Percentiles rank a stretch among this genome's conserved stretches.
phyloP scores from a whole-genome alignment of 2,113 vertebrate species.

The Empidonax alnorum region DNA sequence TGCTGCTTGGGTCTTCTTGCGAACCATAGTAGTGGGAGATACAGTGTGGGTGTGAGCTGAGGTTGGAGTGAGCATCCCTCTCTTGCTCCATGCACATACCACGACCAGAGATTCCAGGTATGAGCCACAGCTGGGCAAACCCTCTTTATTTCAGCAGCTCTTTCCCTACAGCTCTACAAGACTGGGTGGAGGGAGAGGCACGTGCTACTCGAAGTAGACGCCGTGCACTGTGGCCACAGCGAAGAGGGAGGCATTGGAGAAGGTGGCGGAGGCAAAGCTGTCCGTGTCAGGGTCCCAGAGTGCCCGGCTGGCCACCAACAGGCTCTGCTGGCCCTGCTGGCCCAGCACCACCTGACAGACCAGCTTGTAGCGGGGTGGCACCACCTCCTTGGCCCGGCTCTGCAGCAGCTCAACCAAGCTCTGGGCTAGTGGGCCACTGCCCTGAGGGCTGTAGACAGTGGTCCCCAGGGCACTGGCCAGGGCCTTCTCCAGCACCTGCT shows the following conservation, averaged over 20 bases:
- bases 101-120: not conserved
- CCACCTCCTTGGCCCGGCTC: slow-evolving; percentile 64
- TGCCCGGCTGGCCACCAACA: slow-evolving; percentile 71
- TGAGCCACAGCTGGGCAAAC: not conserved
- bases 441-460: slow-evolving; percentile 41
- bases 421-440: slow-evolving; percentile 38
- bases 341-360: slow-evolving; percentile 80
- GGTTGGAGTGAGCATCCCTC: accelerated
- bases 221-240: slow-evolving; percentile 77
- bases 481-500: slow-evolving; percentile 51
- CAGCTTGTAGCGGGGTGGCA: slow-evolving; percentile 80
- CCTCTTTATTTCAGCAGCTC: slow-evolving; percentile 58
- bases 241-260: slow-evolving; percentile 76
- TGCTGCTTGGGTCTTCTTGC: not conserved
- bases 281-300: slow-evolving; percentile 74
- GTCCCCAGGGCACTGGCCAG: slow-evolving; percentile 43
- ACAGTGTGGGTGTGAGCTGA: not conserved
- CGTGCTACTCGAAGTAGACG: slow-evolving; percentile 75
- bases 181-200: not conserved
- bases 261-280: slow-evolving; percentile 71
- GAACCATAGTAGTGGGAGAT: not conserved
- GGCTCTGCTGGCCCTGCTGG: slow-evolving; percentile 68
- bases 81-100: not conserved
- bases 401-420: slow-evolving; percentile 73
- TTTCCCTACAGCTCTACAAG: not conserved